Evolutionary conservation across 2,888 invertebrate genomes (phyloP), one percentile per base, ranked within the genome.

Genomic region (Theristus sp.): DNA sequence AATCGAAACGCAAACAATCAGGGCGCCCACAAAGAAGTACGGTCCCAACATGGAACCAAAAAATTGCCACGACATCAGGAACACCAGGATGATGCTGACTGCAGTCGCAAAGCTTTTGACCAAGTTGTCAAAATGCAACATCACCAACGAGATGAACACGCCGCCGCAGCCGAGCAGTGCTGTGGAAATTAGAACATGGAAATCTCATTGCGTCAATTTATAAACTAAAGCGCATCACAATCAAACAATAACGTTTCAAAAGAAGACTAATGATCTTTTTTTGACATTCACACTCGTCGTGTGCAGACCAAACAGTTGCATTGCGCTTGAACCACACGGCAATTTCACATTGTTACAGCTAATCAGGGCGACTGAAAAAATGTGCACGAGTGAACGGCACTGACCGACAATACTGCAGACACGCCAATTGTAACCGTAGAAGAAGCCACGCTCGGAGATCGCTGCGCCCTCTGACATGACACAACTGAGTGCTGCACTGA

Each of bases 61-160:
- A 28, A 74, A 38, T 17, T 64, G 52, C 17, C 61, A 38, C 27
- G 69, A 70, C 58, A 68, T 59, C 24, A 71, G 63, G 3, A 70
- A 64, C n/a, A 71, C 66, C 31, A 72, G 64, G 38, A 70, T 68
- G 60, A 73, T 74, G 13, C 69, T 68, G 49, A 71, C 67, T n/a
- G 73, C 71, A 17, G 74, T 67, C 6, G 72, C 72, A 64, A 74
- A 73, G 30, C 69, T 71, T 63, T 73, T 73, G 64, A 71, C 66
- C 56, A 73, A 66, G 60, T 73, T 73, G 64, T 73, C 73, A 60
- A 73, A 63, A 61, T 73, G 67, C 61, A 70, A 69, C 71, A 73
- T 73, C 52, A 73, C 72, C 63, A 73, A 64, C 22, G 71, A 72
- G 29, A 73, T 73, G 66, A 70, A 73, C 49, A 73, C 65, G 26